Base-by-base conservation (phyloP, 2,888 invertebrate genomes). In the Unio delphinus region DNA sequence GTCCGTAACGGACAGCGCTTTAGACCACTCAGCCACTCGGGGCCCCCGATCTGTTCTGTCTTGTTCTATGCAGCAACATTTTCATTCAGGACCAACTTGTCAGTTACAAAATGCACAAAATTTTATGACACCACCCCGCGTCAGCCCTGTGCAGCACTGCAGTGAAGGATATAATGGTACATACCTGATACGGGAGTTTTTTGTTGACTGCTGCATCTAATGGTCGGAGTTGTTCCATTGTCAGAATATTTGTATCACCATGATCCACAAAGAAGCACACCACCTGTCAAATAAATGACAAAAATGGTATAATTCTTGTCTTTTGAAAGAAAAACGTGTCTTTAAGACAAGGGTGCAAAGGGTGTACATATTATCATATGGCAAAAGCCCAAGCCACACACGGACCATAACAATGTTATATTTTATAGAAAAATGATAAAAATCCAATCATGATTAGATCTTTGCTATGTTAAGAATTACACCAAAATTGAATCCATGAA, bases 201-300 rank as follows among this genome's bases (percentile, higher is more conserved):
- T 73, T 75, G 64, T 84, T 84, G 58, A 81, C 60, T 17, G 78
- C 71, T 1, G 79, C 71, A 57, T 82, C 80, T 56, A 85, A 64
- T 6, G 76, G 72, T 58, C 72, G 68, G 7, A 85, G 67, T 61
- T 80, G 78, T 58, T 74, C 72, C 26, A 74, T 69, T 4, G 69
- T 45, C n/a, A 83, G 61, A 4, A 68, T 67, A 59, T 84, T 83
- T 34, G 81, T 77, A 57, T 84, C 85, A 0, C 85, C 86, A 74
- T 86, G 82, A 69, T 86, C 86, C 58, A 83, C 67, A 69, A 81
- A 85, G 57, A 78, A 79, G 69, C 82, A 82, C 55, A 75, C 65
- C 5, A 79, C 80, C 83, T 83, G 59, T 54, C 72, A 70, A 54
- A 65, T 34, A 56, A 23, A 64, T 26, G 56, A 23, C 4, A 65